Base-by-base conservation (phyloP, 2,888 invertebrate genomes). In the Ectemnius lituratus region DNA sequence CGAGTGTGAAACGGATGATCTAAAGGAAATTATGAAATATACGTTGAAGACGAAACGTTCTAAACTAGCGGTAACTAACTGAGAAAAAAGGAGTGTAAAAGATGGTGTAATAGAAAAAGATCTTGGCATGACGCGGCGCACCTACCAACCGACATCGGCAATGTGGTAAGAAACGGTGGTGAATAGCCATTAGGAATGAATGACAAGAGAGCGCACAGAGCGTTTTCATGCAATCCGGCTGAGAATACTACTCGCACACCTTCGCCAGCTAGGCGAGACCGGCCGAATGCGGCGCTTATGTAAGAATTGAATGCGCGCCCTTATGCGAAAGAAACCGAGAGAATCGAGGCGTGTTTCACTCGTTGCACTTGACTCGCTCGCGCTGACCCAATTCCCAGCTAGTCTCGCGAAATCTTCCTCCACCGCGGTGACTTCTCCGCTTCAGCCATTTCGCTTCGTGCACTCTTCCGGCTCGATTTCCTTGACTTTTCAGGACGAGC, bases 201-300 rank as follows among this genome's bases (percentile, higher is more conserved):
- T 56, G 67, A 70, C 70, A 70, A 70, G 63, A 16, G 59, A 57
- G 46, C 18, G 58, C 37, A 14, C 52, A 14, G 6, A n/a, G 20
- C 49, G 63, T 64, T 67, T 74, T 65, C 74, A 73, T 67, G 60
- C 74, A 63, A 76, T 18, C 4, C 16, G 28, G 28, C 52, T 16
- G 16, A 67, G 18, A 49, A n/a, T 4, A 13, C 28, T 61, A 18
- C 20, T 13, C 2, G 1, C 4, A 13, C 14, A 37, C 37, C 37
- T 23, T n/a, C n/a, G 4, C 3, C n/a, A 60, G 1, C 52, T 52
- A 37, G 4, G 52, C 52, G 52, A 52, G 52, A 16, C 52, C 5
- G 37, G 28, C 18, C 47, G 23, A n/a, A 47, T 27, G 18, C 16
- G 16, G 23, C 20, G 16, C 45, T 68, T 56, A 68, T 52, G 27